Conservation (phyloP, 2,797 vertebrate genomes). For the Esox lucius region DNA sequence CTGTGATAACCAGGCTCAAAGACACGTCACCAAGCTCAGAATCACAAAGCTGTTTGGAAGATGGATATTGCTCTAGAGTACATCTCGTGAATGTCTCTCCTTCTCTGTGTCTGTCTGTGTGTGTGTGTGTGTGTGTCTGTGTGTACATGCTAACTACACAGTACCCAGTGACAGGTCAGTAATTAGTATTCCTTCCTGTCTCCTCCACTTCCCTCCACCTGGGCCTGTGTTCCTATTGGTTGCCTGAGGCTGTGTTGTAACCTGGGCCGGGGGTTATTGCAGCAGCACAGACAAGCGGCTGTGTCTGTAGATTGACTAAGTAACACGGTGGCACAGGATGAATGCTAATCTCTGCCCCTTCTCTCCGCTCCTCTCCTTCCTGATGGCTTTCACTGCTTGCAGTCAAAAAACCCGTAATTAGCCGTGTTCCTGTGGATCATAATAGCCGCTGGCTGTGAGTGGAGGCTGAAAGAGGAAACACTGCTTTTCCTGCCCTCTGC, state of each 20-base stretch:
- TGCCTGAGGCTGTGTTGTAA: conserved; percentile 44
- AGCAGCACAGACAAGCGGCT: too few relatives aligned
- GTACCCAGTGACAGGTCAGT: conserved; percentile 11
- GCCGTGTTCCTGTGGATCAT: conserved; percentile 77
- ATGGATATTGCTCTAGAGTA: conserved; percentile 76
- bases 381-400: conserved; percentile 66
- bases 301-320: conserved; percentile 49
- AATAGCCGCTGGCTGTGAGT: conserved; percentile 74
- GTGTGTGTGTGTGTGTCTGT: not conserved
- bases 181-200: conserved; percentile 55
- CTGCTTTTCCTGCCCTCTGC: conserved; percentile 73
- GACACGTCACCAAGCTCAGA: conserved; percentile 82
- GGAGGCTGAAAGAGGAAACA: conserved; percentile 54
- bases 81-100: conserved; percentile 71
- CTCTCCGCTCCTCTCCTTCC: too few relatives aligned
- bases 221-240: conserved; percentile 45
- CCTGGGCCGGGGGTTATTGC: conserved; percentile 9
- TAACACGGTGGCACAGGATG: conserved; percentile 26
- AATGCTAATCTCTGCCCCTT: conserved; percentile 69
- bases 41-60: conserved; percentile 77
- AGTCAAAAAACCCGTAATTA: conserved; percentile 63
- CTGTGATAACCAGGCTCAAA: conserved; percentile 86
- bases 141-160: conserved; percentile 13
- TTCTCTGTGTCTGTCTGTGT: conserved; percentile 15
- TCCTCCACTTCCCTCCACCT: conserved; percentile 26